Evolutionary conservation across 2,888 invertebrate genomes (phyloP).

Genomic region (Cheilosia pagana): DNA sequence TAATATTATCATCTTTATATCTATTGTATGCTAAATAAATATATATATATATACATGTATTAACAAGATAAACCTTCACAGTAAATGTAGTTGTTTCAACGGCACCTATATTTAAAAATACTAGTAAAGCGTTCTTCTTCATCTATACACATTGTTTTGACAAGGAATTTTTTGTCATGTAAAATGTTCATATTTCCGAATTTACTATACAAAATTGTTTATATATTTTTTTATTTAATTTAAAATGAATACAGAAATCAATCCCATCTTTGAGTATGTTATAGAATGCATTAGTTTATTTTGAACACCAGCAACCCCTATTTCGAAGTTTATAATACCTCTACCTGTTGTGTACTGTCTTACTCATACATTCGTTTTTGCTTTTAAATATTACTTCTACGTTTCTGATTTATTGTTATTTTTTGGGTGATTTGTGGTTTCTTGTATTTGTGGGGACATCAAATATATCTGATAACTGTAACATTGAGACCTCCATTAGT

Average conservation of each 20-base stretch:
- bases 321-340: conserved; percentile 61
- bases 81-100: conserved; percentile 52
- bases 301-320: conserved; percentile 74
- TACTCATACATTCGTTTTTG: conserved; percentile 50
- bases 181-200: conserved; percentile 31
- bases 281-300: conserved; percentile 67
- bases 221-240: conserved; percentile 9
- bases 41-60: not conserved
- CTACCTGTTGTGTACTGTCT: conserved; percentile 64
- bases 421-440: conserved; percentile 6
- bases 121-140: conserved; percentile 31
- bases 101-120: conserved; percentile 44
- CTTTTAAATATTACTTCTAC: conserved; percentile 6
- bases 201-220: conserved; percentile 3
- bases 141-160: conserved; percentile 41
- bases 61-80: conserved; percentile 2
- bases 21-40: conserved; percentile 47
- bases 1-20: conserved; percentile 19
- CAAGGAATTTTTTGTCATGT: conserved; percentile 53
- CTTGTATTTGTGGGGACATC: not conserved
- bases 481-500: not conserved
- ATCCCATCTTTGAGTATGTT: conserved; percentile 62
- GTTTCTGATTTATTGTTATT: not conserved
- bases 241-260: conserved; percentile 4
- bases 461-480: not conserved